Evolutionary conservation across 2,797 vertebrate genomes (phyloP), one percentile per base, ranked within the genome.

Genomic region (Hozukius guyotensis): DNA sequence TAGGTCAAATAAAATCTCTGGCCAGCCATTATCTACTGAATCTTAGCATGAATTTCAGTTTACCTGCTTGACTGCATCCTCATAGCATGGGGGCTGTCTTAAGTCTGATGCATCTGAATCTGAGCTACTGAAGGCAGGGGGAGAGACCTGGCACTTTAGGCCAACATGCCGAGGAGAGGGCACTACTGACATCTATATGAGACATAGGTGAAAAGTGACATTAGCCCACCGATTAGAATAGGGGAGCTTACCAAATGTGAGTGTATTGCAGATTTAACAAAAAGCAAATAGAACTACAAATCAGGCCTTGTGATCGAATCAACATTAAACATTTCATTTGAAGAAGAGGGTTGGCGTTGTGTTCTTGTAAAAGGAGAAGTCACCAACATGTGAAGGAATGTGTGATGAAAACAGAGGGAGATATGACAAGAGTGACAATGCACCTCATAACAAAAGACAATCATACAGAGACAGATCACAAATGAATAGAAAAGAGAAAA

Each of bases 41-140:
- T 83, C 72, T 88, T 55, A 85, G 69, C 76, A 81, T 70, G 75
- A 84, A 78, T 90, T 91, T 79, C 85, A 84, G 87, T 94, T 97
- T 97, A 98, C 97, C 97, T 99, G 98, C 94, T 98, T 98, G 77
- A 99, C 95, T 94, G 97, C 98, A 95, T 99, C 98, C 96, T 98
- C 97, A 93, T 98, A 98, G 92, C 97, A 96, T 82, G 97, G 98
- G 93, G 97, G 98, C 94, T 97, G 97, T 94, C 97, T 97, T 95
- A 96, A 92, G 93, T 97, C 96, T 87, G 96, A 95, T 93, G 96
- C 95, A 89, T 96, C 90, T 93, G 96, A 94, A 87, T 94, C 95
- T 95, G 97, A 95, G 93, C 97, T 98, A 96, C 95, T 96, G 96
- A 97, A 97, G 92, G 93, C 94, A 83, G 96, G 94, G 95, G 95